Evolutionary conservation across 2,113 vertebrate genomes (phyloP).

Genomic region (Eudorcas thomsonii): DNA sequence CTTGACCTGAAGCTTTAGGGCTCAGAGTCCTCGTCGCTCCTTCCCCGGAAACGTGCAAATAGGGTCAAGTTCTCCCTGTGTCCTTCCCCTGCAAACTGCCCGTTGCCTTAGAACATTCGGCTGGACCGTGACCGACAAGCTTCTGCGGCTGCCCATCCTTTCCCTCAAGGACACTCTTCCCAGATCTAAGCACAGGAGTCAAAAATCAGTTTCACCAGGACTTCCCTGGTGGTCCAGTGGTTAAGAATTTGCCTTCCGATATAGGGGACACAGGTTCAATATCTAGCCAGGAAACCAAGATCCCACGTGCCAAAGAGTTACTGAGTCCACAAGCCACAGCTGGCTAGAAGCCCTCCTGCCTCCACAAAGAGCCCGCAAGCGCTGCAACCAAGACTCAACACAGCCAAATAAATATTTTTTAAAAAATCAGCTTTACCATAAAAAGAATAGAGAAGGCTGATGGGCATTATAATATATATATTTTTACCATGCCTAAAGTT

Average conservation of each 20-base stretch:
- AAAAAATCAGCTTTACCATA: background rate
- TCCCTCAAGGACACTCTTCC: background rate
- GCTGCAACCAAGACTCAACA: background rate
- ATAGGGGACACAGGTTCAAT: background rate
- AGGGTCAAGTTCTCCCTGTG: background rate
- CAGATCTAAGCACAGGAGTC: background rate
- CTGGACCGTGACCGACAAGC: background rate
- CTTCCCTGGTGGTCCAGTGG: background rate
- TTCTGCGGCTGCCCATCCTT: too few relatives aligned
- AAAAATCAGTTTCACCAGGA: background rate
- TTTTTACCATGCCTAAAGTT: background rate
- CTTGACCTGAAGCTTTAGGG: background rate
- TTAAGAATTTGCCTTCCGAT: background rate
- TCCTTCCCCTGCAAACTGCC: background rate
- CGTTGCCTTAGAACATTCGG: fast-evolving
- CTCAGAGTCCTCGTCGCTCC: background rate
- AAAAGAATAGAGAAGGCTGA: background rate
- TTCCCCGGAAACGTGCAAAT: fast-evolving
- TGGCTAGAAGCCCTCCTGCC: background rate
- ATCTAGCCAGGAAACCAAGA: background rate
- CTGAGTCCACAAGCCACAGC: background rate
- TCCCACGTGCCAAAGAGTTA: background rate
- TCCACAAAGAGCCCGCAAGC: fast-evolving
- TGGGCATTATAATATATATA: background rate
- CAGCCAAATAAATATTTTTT: background rate